These are phyloP conservation scores for Dendrophyllia cribrosa DNA, from an alignment of 64 coral and sea anemone genomes.

Conservation along the genomic window DNA sequence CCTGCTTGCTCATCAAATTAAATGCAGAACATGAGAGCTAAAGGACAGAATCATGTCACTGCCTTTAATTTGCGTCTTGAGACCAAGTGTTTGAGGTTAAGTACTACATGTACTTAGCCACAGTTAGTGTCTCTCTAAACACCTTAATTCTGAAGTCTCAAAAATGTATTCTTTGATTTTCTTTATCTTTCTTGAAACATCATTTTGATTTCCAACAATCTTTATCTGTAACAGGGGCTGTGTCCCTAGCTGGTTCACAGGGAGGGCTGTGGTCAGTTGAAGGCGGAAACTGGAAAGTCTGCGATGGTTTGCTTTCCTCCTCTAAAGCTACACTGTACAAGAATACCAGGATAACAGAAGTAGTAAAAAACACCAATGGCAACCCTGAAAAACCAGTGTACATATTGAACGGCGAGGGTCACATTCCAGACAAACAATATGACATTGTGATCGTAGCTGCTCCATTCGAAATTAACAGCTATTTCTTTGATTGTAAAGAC, in stretches of 20 bases:
- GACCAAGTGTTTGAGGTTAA: too few species aligned
- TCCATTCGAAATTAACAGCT: constrained; percentile 59
- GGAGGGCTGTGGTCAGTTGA: constrained; percentile 92
- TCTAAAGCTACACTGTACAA: constrained; percentile 75
- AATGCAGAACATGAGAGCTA: too few species aligned
- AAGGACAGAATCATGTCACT: too few species aligned
- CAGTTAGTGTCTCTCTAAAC: too few species aligned
- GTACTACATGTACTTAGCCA: too few species aligned
- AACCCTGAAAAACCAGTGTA: constrained; percentile 44
- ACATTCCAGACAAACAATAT: constrained; percentile 43
- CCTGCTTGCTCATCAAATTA: too few species aligned
- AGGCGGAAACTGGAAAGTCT: constrained; percentile 94
- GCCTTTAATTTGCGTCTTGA: too few species aligned
- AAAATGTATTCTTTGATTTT: not conserved
- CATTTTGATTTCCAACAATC: not conserved
- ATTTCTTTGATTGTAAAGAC: constrained; percentile 81
- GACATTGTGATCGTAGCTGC: constrained; percentile 92
- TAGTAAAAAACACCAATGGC: constrained; percentile 41
- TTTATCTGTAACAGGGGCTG: constrained; percentile 63
- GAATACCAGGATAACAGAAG: constrained; percentile 74
- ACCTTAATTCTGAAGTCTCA: too few species aligned
- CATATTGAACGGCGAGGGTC: constrained; percentile 29
- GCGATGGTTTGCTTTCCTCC: constrained; percentile 74
- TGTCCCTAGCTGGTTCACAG: constrained; percentile 89
- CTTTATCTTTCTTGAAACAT: not conserved